phyloP scores from a whole-genome alignment of 2,113 vertebrate species.

The Nerophis lumbriciformis region DNA sequence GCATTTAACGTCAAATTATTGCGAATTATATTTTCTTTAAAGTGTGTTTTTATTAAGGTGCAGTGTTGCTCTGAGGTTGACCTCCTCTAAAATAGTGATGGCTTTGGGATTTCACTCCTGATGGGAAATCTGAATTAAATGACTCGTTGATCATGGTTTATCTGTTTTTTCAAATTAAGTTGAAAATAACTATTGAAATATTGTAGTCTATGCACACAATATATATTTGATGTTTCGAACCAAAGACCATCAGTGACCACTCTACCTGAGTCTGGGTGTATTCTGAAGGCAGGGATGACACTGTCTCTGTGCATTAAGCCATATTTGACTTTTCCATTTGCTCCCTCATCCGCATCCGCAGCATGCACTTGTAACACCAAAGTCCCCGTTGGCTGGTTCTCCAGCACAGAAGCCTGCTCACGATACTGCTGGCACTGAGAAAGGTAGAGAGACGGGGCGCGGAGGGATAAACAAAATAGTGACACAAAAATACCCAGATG shows the following conservation, averaged over 20 bases:
- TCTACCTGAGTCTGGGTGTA: constrained; percentile 85
- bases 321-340: constrained; percentile 85
- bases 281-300: constrained; percentile 78
- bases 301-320: constrained; percentile 85
- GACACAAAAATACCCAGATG: constrained; percentile 21
- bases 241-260: constrained; percentile 25
- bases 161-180: constrained; percentile 10
- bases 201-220: background rate
- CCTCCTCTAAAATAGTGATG: background rate
- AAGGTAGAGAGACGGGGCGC: constrained; percentile 4
- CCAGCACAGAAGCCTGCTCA: constrained; percentile 81
- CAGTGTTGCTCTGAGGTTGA: background rate
- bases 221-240: constrained; percentile 32
- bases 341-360: constrained; percentile 83
- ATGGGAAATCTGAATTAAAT: background rate
- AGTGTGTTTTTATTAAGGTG: background rate
- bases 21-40: too few species aligned
- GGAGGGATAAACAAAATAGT: constrained; percentile 9
- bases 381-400: constrained; percentile 84
- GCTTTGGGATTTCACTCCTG: constrained; percentile 9
- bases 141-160: background rate
- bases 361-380: constrained; percentile 84
- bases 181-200: constrained; percentile 17
- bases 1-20: too few species aligned
- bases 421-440: constrained; percentile 80